These are phyloP conservation scores for Nanger granti DNA, from an alignment of 2,113 vertebrate species.

Conservation along the genomic window DNA sequence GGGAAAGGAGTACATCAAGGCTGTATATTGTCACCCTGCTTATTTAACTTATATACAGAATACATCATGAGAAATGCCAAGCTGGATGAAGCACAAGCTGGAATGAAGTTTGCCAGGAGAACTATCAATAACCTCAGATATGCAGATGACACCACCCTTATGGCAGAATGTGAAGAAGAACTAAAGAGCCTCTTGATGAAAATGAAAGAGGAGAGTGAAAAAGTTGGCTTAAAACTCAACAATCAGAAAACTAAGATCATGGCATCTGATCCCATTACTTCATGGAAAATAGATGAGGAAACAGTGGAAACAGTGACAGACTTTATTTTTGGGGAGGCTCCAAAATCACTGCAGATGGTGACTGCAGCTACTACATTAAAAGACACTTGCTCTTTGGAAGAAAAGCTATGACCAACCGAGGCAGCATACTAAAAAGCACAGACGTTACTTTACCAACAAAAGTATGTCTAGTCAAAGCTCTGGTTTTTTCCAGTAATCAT, in stretches of 20 bases:
- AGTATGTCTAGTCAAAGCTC: background rate
- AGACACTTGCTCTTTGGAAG: background rate
- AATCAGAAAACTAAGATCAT: background rate
- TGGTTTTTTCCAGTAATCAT: background rate
- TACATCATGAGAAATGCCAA: background rate
- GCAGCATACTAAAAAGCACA: background rate
- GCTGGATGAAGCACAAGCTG: background rate
- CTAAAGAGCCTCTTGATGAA: background rate
- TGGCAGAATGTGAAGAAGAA: background rate
- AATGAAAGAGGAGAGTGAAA: background rate
- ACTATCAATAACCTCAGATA: background rate
- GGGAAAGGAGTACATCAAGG: background rate
- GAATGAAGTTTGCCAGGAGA: background rate
- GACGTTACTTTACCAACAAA: background rate
- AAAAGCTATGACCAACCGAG: background rate
- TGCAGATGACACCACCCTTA: background rate
- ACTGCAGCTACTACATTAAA: background rate
- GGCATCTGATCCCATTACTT: background rate
- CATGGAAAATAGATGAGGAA: background rate
- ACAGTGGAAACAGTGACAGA: background rate
- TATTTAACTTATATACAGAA: background rate
- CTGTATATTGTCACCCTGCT: background rate
- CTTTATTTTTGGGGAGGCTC: fast-evolving
- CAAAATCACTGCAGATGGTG: background rate
- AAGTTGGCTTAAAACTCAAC: background rate